Percentiles rank a stretch among this genome's conserved stretches.
These are phyloP conservation scores for Apodemia mormo DNA, from an alignment of 2,888 invertebrate species.

Conservation along the genomic window DNA sequence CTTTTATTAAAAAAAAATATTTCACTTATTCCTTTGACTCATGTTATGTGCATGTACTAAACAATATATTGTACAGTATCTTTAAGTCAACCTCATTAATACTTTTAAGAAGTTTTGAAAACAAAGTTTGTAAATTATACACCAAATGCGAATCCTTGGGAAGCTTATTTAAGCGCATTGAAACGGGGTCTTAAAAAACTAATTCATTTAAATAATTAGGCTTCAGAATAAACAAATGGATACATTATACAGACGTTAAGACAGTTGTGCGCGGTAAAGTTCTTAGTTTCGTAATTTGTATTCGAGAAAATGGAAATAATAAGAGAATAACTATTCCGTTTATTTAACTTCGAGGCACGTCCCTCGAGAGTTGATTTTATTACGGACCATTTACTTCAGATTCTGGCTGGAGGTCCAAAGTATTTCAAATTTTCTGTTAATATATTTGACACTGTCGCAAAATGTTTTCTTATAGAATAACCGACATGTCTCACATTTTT, in stretches of 20 bases:
- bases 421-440: conserved; percentile 30
- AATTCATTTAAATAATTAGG: conserved; percentile 8
- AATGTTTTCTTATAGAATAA: conserved; percentile 1
- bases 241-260: conserved; percentile 24
- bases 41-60: too few relatives aligned
- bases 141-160: neutral
- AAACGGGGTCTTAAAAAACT: conserved; percentile 1
- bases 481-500: neutral
- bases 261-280: conserved; percentile 31
- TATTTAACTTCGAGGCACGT: conserved; percentile 39
- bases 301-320: conserved; percentile 38
- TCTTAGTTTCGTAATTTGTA: conserved; percentile 33
- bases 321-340: conserved; percentile 39
- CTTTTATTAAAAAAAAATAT: too few relatives aligned
- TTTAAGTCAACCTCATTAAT: too few relatives aligned
- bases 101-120: too few relatives aligned
- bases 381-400: conserved; percentile 33
- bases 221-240: conserved; percentile 3
- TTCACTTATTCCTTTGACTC: too few relatives aligned
- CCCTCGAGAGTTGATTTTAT: conserved; percentile 37
- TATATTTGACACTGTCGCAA: conserved; percentile 20
- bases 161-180: neutral
- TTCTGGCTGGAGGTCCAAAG: conserved; percentile 27
- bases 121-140: neutral
- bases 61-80: too few relatives aligned